Evolutionary conservation across 2,113 vertebrate species (phyloP), one percentile per base, ranked within the genome.

Genomic region (Dicentrarchus labrax): DNA sequence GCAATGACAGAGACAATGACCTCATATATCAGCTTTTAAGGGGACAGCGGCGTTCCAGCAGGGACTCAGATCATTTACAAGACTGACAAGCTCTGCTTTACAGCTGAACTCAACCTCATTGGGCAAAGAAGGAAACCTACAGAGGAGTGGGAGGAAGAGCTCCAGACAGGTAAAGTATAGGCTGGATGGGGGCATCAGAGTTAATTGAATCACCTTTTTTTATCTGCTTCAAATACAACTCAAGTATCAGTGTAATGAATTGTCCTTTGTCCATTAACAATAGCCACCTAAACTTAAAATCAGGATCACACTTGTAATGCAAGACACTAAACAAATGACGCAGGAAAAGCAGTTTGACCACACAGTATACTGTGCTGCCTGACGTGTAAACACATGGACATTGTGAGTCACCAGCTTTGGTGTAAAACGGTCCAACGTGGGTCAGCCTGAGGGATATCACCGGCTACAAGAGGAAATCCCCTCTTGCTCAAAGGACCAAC

Each of bases 401-500:
- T 22, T 51, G 4, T 59, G 24, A 10, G 39, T 66, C 21, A 72
- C 45, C 13, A 38, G 6, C 54, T 72, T n/a, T 54, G 69, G 22
- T 56, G 48, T 83, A 62, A 62, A 83, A 48, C 17, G 1, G 36
- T 60, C 51, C 51, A 2, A 15, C 51, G 7, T 68, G 22, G 64
- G 16, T 84, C 11, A 57, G 21, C 22, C n/a, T 62, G 43, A 41
- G 5, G 41, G 36, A 64, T 30, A 43, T 76, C 22, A n/a, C 75
- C 5, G 69, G 51, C 50, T 60, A 68, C 45, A 45, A 45, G 8
- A 76, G 30, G 41, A 82, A 76, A 72, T 65, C 39, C 39, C 47
- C 51, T 13, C 17, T 21, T 38, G 5, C 43, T 74, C 72, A 51
- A 66, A 78, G 39, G 50, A 75, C 43, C 75, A 39, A 61, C 79